Conservation (phyloP, 2,113 vertebrate genomes). For the Actenoides lindsayi region DNA sequence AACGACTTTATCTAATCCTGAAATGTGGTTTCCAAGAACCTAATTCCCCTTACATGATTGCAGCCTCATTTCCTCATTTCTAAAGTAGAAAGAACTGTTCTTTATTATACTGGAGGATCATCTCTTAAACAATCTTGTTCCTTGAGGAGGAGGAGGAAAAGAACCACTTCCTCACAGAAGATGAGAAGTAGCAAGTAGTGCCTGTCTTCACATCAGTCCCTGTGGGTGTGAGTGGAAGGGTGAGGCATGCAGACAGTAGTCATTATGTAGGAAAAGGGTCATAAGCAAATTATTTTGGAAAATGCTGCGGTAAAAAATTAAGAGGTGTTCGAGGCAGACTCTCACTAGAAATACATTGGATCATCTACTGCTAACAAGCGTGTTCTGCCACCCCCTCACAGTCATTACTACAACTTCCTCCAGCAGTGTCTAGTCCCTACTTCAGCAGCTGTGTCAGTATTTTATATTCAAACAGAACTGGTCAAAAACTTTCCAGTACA, state of each 20-base stretch:
- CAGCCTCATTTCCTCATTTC: not conserved
- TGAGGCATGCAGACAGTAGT: not conserved
- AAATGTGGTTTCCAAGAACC: not conserved
- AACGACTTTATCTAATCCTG: not conserved
- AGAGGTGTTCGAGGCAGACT: not conserved
- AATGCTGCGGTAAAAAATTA: not conserved
- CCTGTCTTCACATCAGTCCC: not conserved
- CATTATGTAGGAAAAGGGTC: not conserved
- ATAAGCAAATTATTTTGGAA: not conserved
- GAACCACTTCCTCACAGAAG: not conserved
- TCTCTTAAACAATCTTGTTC: not conserved
- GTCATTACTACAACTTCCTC: not conserved
- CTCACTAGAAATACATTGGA: not conserved
- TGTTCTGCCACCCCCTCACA: not conserved
- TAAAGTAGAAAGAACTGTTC: not conserved
- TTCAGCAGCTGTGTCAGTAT: not conserved
- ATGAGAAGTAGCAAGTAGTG: not conserved
- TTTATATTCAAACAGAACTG: not conserved
- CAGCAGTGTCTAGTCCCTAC: accelerated
- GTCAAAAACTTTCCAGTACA: not conserved
- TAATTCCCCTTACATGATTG: not conserved
- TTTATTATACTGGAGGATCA: not conserved
- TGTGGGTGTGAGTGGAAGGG: accelerated
- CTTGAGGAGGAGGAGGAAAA: not conserved
- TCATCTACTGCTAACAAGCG: not conserved